Evolutionary conservation across 1,140 invertebrate species (phyloP), one percentile per base, ranked within the genome.

Genomic region (Ctenoplectra terminalis): DNA sequence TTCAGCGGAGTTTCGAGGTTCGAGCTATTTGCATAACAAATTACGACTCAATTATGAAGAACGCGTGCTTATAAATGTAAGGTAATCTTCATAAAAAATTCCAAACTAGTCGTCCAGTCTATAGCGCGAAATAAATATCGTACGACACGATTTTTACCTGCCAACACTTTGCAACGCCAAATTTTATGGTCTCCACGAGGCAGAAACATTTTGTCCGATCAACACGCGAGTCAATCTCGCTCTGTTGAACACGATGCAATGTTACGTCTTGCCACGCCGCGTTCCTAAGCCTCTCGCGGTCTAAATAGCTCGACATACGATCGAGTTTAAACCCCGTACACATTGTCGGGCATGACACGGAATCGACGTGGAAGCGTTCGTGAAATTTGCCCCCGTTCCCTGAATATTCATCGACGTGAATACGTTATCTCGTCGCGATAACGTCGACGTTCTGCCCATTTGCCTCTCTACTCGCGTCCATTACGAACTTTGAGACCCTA

Each of bases 361-460:
- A 71, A 54, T 54, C 67, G 67, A 70, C 67, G 48, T 23, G 48
- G 34, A 11, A 17, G n/a, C 17, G n/a, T 13, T 40, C 46, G 34
- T 20, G 20, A 50, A 29, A 54, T 54, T 40, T 61, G 60, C 23
- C 31, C n/a, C 17, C 31, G 31, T 26, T 23, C 34, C 26, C n/a
- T 76, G 73, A 76, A 76, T 76, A 76, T 76, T 76, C 73, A 76
- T 66, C 73, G 46, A 29, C 26, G 60, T n/a, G 31, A 52, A 54
- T 54, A 40, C 67, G 50, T 71, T 71, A 54, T 71, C 67, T 26
- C 23, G 48, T 20, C 13, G 34, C 67, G 67, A 71, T 54, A 71
- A 70, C 67, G 67, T 20, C 48, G 9, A 7, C 48, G 29, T 6
- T 67, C 17, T 29, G 17, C 43, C 29, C 43, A 17, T 31, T 50